phyloP scores from a whole-genome alignment of 2,888 invertebrate species.

The Poecilus cupreus region DNA sequence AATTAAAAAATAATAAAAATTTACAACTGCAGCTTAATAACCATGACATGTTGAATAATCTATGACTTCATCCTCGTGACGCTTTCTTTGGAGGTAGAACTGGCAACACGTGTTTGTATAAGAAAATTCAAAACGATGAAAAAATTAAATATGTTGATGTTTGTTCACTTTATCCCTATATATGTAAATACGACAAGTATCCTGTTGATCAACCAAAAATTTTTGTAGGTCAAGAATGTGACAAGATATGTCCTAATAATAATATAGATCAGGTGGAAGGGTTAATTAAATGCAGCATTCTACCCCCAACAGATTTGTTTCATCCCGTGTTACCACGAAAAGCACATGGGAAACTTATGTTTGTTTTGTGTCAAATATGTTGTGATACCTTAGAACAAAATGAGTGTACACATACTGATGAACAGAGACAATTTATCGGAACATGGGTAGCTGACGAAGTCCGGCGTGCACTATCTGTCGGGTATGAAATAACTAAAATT shows the following conservation, averaged over 20 bases:
- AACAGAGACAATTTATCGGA: constrained; percentile 62
- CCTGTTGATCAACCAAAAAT: neutral
- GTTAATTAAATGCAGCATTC: constrained; percentile 39
- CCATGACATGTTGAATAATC: neutral
- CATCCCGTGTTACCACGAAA: constrained; percentile 65
- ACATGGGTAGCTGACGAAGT: constrained; percentile 68
- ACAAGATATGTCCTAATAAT: neutral
- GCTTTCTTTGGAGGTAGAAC: no score
- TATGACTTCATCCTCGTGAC: neutral
- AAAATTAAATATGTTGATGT: no score
- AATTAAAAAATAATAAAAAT: neutral
- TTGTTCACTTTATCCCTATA: neutral
- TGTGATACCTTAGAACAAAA: constrained; percentile 61
- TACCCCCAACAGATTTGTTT: constrained; percentile 61
- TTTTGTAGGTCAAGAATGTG: neutral
- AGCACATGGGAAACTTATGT: constrained; percentile 65
- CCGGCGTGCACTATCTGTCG: constrained; percentile 63
- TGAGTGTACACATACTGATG: constrained; percentile 63
- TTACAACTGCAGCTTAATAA: neutral
- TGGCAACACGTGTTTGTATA: neutral
- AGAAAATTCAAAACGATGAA: neutral
- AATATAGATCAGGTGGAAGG: constrained; percentile 10
- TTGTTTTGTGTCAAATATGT: constrained; percentile 66
- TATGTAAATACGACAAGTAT: constrained; percentile 26
- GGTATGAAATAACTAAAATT: constrained; percentile 65